These are phyloP conservation scores for Chesias legatella DNA, from an alignment of 2,888 invertebrate genomes.

Conservation along the genomic window DNA sequence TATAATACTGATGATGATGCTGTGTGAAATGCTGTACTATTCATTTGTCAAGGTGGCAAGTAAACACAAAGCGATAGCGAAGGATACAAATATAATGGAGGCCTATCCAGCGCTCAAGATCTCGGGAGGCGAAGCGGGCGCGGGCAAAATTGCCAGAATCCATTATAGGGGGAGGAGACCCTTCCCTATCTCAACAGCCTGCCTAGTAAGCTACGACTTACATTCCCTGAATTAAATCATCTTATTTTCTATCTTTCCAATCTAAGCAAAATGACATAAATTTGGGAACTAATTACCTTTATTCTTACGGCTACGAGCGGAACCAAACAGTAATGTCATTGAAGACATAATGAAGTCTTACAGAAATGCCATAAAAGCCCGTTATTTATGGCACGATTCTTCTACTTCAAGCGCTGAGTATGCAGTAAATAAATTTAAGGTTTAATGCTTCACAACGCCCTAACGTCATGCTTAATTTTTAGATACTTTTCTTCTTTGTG, in stretches of 20 bases:
- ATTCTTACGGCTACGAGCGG: slow-evolving; percentile 31
- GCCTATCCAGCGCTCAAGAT: slow-evolving; percentile 47
- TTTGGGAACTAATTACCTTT: slow-evolving; percentile 21
- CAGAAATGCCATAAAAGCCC: slow-evolving; percentile 50
- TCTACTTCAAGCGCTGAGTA: slow-evolving; percentile 48
- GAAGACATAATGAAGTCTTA: slow-evolving; percentile 57
- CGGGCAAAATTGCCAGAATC: slow-evolving; percentile 69
- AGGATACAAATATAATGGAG: slow-evolving; percentile 67
- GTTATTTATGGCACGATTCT: slow-evolving; percentile 55
- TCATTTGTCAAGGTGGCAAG: slow-evolving; percentile 21
- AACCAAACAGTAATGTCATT: slow-evolving; percentile 49
- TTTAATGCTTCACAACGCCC: slow-evolving; percentile 48
- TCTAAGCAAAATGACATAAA: slow-evolving; percentile 18
- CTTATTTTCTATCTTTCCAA: slow-evolving; percentile 25
- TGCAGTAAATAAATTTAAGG: slow-evolving; percentile 53
- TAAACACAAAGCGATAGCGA: slow-evolving; percentile 56
- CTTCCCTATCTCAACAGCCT: slow-evolving; percentile 63
- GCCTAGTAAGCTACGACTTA: slow-evolving; percentile 54
- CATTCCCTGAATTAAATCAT: slow-evolving; percentile 38
- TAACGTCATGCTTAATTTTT: slow-evolving; percentile 40
- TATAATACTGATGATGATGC: no score
- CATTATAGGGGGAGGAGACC: slow-evolving; percentile 58
- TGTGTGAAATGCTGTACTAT: not conserved
- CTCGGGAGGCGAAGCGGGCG: slow-evolving; percentile 40
- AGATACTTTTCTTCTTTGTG: slow-evolving; percentile 35